phyloP scores from a whole-genome alignment of 1,140 invertebrate species.

The Brachionus rotundiformis region DNA sequence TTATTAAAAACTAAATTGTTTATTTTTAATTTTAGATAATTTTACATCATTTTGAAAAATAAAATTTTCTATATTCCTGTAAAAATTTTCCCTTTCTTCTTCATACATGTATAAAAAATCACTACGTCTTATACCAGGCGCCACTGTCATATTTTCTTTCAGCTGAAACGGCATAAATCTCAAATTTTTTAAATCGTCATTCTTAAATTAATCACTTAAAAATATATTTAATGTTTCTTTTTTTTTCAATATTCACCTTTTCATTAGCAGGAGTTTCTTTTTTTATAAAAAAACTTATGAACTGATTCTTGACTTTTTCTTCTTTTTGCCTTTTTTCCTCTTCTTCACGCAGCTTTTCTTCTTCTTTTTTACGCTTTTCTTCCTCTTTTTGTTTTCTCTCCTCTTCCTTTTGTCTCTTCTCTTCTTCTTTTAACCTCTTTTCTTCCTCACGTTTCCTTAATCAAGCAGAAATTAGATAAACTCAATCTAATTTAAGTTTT shows the following conservation, averaged over 20 bases:
- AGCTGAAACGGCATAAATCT: constrained; percentile 45
- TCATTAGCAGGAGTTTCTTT: constrained; percentile 23
- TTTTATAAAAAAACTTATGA: constrained; percentile 50
- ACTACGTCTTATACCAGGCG: neutral
- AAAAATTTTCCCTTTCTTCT: constrained; percentile 26
- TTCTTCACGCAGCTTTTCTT: constrained; percentile 35
- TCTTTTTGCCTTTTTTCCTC: constrained; percentile 46
- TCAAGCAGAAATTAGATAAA: neutral
- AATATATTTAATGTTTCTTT: neutral
- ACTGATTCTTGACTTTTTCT: constrained; percentile 30
- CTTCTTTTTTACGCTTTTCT: constrained; percentile 48
- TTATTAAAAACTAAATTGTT: neutral
- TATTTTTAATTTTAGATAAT: neutral
- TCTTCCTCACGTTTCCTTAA: constrained; percentile 50
- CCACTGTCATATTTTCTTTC: constrained; percentile 45
- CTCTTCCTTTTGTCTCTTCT: constrained; percentile 32
- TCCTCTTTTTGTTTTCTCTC: constrained; percentile 48
- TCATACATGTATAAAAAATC: neutral
- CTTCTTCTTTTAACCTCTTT: neutral
- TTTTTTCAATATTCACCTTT: neutral
- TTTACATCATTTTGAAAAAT: neutral
- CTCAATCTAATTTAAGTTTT: neutral
- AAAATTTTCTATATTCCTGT: neutral
- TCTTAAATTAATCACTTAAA: neutral
- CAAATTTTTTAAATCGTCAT: constrained; percentile 17